Evolutionary conservation across 2,797 vertebrate genomes (phyloP), one percentile per base, ranked within the genome.

Genomic region (Pseudotriccus pelzelni): DNA sequence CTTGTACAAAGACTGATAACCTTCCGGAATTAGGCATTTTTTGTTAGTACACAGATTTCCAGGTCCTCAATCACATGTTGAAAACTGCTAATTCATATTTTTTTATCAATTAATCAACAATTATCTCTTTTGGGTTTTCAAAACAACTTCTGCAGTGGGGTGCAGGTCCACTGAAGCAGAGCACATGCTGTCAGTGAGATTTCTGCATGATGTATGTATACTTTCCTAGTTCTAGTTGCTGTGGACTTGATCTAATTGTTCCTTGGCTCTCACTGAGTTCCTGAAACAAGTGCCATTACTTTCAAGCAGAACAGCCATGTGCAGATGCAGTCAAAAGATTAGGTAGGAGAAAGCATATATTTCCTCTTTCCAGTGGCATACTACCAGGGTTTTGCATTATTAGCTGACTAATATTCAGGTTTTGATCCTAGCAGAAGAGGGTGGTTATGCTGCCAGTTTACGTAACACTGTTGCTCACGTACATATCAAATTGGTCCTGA

Each of bases 401-500:
- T 52, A 77, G 32, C 32, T 73, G 67, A 36, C 46, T 68, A 1
- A 37, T 77, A 6, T 32, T 85, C 55, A 69, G 27, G 39, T 58
- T 75, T 67, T 34, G 25, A 37, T 77, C 52, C 14, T 58, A 63
- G 44, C 60, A 67, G 79, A 56, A 67, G 37, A 72, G 17, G 7
- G 4, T 62, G 43, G 85, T 63, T 32, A 19, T 91, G 49, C 52
- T 83, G 56, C 23, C 28, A 44, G 49, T 44, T 62, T 53, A 37
- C 30, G 28, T 32, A 74, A 75, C 27, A 34, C 14, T 1, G 0
- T 44, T 89, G 67, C 55, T 73, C 47, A 44, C 0, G 0, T 36
- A 7, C 10, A 14, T 13, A 20, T 24, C 0, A 22, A 12, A 39
- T 69, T 53, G 30, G 11, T 73, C 36, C 41, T 64, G 41, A 46